Evolutionary conservation across 2,888 invertebrate genomes (phyloP), one percentile per base, ranked within the genome.

Genomic region (Drosophila trichaetosa): DNA sequence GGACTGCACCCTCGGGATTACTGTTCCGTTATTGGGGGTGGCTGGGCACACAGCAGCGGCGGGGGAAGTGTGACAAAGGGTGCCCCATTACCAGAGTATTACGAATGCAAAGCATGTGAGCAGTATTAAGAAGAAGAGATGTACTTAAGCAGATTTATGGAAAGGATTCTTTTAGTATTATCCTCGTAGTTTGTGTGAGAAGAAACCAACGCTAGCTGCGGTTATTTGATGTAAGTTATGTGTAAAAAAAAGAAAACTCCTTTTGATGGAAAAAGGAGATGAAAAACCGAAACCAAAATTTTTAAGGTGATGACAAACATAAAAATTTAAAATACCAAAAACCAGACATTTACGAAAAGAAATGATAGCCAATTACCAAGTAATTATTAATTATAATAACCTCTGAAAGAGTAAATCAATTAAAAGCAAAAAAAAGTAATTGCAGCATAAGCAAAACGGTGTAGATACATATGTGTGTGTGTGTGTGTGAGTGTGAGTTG

Each of bases 1-100:
- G 40, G 46, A 27, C 4, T 38, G 61, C 56, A 63, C 67, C 63
- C 67, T 51, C 27, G 63, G 34, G 54, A 13, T 27, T 56, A 27
- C 13, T 21, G 48, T 27, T 3, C 7, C 34, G 1, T 8, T 54
- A 29, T 27, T 42, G 13, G 40, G 72, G 72, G 52, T 62, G 53
- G 52, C 24, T 29, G 21, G 7, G 16, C 2, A 7, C 24, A 2
- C 24, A 49, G 24, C 34, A 18, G 49, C 40, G 24, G 46, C 16
- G 21, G 21, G 18, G 53, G 18, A 2, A 33, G 59, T 49, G 24
- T 60, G 60, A 31, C 18, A 38, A 65, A 46, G 33, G 10, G 7
- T 46, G 21, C 16, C 53, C 67, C 36, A 33, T n/a, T 27, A 58
- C 8, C 13, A 21, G n/a, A 7, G 57, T 13, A 31, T 65, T 42